Evolutionary conservation across 2,113 vertebrate genomes (phyloP).

Genomic region (Willisornis vidua): DNA sequence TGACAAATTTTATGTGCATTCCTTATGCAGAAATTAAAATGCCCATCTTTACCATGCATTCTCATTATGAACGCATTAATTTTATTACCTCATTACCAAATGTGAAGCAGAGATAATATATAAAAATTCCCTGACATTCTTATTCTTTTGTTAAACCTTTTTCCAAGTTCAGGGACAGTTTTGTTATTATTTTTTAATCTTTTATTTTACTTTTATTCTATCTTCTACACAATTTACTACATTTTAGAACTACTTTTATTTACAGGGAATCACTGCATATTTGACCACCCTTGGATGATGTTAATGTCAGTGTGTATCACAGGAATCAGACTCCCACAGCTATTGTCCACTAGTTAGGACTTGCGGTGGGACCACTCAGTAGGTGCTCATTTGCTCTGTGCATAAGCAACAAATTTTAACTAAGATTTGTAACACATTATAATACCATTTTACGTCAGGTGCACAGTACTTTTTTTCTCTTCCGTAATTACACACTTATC

Average conservation of each 20-base stretch:
- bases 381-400: not conserved
- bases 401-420: not conserved
- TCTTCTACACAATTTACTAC: not conserved
- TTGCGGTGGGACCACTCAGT: not conserved
- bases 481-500: not conserved
- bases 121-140: not conserved
- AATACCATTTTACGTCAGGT: not conserved
- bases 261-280: not conserved
- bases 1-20: not conserved
- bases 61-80: not conserved
- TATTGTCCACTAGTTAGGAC: not conserved
- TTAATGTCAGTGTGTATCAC: not conserved
- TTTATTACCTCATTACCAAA: constrained; percentile 4
- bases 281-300: not conserved
- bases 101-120: not conserved
- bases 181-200: accelerated
- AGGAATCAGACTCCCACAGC: not conserved
- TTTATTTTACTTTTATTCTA: not conserved
- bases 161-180: not conserved
- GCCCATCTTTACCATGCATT: not conserved
- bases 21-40: constrained; percentile 27
- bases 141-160: not conserved
- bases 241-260: not conserved
- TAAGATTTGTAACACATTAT: not conserved
- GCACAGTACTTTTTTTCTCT: not conserved